A percentile compares a stretch with the other conserved stretches of the same genome.
Conservation (phyloP, 1,140 invertebrate genomes). For the Apis cerana region DNA sequence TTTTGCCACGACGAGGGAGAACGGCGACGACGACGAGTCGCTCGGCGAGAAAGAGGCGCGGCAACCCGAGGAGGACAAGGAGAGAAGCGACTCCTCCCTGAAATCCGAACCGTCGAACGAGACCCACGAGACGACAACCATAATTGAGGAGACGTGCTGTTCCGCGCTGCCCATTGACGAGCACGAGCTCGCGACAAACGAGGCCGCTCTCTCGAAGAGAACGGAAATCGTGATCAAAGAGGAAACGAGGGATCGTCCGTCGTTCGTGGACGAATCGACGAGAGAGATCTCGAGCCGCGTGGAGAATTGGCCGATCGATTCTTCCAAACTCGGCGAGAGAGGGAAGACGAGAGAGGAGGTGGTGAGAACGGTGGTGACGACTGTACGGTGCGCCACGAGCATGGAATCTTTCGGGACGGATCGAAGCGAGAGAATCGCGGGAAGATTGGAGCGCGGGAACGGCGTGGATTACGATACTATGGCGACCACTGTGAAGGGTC, state of each 20-base stretch:
- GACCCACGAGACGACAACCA: not conserved
- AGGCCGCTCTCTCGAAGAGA: too few species aligned
- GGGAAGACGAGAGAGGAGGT: conserved; percentile 4
- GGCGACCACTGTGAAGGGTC: not conserved
- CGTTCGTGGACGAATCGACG: too few species aligned
- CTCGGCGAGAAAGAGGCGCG: not conserved
- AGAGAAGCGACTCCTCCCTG: conserved; percentile 4
- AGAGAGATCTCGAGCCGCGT: not conserved
- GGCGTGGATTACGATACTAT: conserved; percentile 17
- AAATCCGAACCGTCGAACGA: not conserved
- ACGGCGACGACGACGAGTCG: not conserved
- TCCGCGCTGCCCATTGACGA: not conserved
- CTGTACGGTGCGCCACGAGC: conserved; percentile 49
- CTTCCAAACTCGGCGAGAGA: too few species aligned
- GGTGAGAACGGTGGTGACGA: conserved; percentile 53
- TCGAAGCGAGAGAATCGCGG: conserved; percentile 60
- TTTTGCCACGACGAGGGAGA: not conserved
- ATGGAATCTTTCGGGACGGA: conserved; percentile 27
- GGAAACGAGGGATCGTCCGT: not conserved
- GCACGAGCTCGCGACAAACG: conserved; percentile 52
- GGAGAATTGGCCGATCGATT: not conserved
- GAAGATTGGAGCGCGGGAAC: conserved; percentile 49
- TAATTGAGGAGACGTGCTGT: not conserved
- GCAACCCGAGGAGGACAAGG: not conserved
- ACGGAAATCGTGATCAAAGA: conserved; percentile 15